Conservation (phyloP, 2,888 invertebrate genomes). For the Tenthredo amoena region DNA sequence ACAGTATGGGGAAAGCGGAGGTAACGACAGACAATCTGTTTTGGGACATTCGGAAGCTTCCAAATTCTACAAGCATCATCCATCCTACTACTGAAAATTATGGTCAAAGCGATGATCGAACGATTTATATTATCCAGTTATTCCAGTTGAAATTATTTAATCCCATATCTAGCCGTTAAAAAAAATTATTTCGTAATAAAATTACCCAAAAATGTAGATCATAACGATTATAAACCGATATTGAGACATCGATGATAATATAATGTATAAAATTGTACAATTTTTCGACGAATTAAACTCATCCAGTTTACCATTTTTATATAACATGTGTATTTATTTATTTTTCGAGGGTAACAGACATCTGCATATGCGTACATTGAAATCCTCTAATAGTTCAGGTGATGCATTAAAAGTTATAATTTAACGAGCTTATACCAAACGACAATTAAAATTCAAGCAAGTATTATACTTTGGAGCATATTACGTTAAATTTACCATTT, state of each 20-base stretch:
- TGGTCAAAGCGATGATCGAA: not conserved
- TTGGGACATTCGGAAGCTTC: constrained; percentile 83
- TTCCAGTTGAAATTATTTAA: not conserved
- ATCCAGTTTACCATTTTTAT: not conserved
- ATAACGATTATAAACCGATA: not conserved
- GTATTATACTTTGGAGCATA: not conserved
- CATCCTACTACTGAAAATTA: constrained; percentile 75
- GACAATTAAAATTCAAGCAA: not conserved
- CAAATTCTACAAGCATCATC: constrained; percentile 81
- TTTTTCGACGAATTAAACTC: not conserved
- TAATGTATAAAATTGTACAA: not conserved
- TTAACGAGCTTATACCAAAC: not conserved
- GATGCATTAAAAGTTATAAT: not conserved
- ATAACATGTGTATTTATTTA: constrained; percentile 6
- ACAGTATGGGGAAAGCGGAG: constrained; percentile 81
- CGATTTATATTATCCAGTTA: not conserved
- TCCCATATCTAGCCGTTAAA: not conserved
- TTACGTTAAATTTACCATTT: not conserved
- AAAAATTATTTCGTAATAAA: not conserved
- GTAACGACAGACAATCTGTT: constrained; percentile 82
- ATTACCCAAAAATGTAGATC: not conserved
- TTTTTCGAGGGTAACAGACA: not conserved
- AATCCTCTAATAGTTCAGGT: not conserved
- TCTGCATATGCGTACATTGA: not conserved
- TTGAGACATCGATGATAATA: not conserved